phyloP scores from a whole-genome alignment of 2,113 vertebrate genomes.

The Regulus satrapa region DNA sequence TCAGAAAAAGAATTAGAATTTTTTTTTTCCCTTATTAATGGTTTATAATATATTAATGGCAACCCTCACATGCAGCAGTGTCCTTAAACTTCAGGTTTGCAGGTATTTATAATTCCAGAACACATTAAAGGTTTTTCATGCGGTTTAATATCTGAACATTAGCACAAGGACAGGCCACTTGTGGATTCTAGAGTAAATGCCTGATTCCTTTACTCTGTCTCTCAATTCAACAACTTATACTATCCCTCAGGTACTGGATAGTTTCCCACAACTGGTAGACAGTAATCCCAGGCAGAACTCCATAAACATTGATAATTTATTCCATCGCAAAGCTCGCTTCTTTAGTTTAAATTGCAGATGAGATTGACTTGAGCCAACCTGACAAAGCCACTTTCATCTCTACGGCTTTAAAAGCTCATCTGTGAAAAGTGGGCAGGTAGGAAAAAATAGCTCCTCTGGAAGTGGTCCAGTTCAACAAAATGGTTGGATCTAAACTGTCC shows the following conservation, averaged over 20 bases:
- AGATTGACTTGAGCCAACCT: neutral
- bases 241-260: neutral
- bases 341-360: slow-evolving; percentile 10
- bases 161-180: neutral
- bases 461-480: neutral
- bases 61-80: neutral
- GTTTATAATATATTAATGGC: neutral
- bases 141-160: neutral
- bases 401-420: neutral
- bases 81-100: neutral
- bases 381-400: neutral
- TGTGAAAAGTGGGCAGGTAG: neutral
- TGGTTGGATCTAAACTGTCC: neutral
- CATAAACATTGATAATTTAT: neutral
- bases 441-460: neutral
- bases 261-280: neutral
- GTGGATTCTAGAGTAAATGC: neutral
- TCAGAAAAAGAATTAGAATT: neutral
- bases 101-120: neutral
- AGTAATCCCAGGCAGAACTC: neutral
- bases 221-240: neutral
- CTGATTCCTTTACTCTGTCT: neutral
- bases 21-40: neutral
- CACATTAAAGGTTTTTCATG: neutral
- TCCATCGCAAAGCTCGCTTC: neutral